These are phyloP conservation scores for Napeogenes sylphis DNA, from an alignment of 2,888 invertebrate species.

Conservation along the genomic window DNA sequence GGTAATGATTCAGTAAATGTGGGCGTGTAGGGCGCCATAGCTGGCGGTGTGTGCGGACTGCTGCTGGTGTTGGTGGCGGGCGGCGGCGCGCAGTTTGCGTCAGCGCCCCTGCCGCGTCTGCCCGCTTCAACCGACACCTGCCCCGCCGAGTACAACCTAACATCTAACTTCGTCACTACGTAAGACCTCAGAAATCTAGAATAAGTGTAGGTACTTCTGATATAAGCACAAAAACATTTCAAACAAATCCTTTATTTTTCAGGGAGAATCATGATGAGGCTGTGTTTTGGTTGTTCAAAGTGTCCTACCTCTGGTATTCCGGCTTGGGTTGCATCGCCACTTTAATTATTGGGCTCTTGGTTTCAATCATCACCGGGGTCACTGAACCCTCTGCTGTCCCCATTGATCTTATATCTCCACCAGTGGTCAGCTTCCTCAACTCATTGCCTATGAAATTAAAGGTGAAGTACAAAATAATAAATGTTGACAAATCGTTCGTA, in stretches of 20 bases:
- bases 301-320: slow-evolving; percentile 95
- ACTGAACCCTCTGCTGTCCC: slow-evolving; percentile 80
- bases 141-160: slow-evolving; percentile 56
- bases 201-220: background rate
- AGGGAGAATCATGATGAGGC: slow-evolving; percentile 50
- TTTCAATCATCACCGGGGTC: slow-evolving; percentile 82
- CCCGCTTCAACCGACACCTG: slow-evolving; percentile 76
- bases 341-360: slow-evolving; percentile 82
- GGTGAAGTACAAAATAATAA: slow-evolving; percentile 39
- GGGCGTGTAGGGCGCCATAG: slow-evolving; percentile 79
- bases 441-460: slow-evolving; percentile 69
- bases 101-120: slow-evolving; percentile 58
- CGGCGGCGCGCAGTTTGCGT: slow-evolving; percentile 81
- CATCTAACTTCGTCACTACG: slow-evolving; percentile 42
- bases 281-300: slow-evolving; percentile 80
- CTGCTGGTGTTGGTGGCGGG: slow-evolving; percentile 80
- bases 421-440: slow-evolving; percentile 76
- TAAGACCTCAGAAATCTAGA: slow-evolving; percentile 37
- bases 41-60: slow-evolving; percentile 79
- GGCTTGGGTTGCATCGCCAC: slow-evolving; percentile 87
- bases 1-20: background rate
- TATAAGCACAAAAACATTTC: no score
- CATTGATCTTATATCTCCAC: slow-evolving; percentile 82
- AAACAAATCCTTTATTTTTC: slow-evolving; percentile 25
- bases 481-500: no score